Percentiles rank a stretch among this genome's conserved stretches.
Conservation (phyloP, 2,888 invertebrate genomes). For the Hypercompe scribonia region DNA sequence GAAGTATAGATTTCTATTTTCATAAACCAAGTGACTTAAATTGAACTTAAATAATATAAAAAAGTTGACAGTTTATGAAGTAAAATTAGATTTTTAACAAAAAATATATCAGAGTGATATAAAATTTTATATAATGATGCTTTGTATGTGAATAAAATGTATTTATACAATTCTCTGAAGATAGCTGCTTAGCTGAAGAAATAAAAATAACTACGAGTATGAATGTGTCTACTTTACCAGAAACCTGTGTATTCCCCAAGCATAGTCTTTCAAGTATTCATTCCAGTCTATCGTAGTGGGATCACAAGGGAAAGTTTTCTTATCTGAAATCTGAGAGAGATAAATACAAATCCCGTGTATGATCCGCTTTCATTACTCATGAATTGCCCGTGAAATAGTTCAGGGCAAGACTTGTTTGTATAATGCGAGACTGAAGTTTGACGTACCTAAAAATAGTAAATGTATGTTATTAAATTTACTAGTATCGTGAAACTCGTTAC, state of each 20-base stretch:
- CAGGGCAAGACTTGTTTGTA: conserved; percentile 4
- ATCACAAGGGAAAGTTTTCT: conserved; percentile 43
- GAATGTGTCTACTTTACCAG: conserved; percentile 24
- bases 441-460: conserved; percentile 26
- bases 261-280: conserved; percentile 39
- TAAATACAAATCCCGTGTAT: conserved; percentile 29
- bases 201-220: neutral
- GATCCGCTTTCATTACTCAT: conserved; percentile 43
- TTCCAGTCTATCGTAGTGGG: conserved; percentile 39
- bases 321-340: conserved; percentile 38
- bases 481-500: neutral
- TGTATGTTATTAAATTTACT: neutral
- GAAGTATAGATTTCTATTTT: neutral
- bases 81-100: no score
- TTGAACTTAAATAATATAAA: no score
- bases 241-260: conserved; percentile 28
- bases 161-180: neutral
- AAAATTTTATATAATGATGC: no score
- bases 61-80: no score
- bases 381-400: conserved; percentile 35
- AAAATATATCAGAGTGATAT: no score
- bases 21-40: no score
- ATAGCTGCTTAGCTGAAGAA: neutral
- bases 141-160: no score
- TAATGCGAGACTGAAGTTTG: conserved; percentile 29